Base-by-base conservation (phyloP, 2,797 vertebrate species). In the Amniataba percoides region DNA sequence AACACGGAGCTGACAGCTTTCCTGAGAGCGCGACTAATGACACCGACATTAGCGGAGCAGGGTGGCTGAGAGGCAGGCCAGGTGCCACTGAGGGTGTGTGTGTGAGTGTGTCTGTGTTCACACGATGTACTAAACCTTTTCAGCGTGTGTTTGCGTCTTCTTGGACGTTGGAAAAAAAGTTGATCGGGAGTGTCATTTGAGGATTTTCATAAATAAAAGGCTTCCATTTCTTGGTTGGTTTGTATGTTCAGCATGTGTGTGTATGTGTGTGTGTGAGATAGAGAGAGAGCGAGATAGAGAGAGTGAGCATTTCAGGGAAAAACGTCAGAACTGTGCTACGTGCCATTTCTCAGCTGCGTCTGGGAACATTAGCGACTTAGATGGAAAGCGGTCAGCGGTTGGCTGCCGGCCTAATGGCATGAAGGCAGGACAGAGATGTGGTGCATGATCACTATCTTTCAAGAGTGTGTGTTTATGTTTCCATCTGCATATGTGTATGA, bases 371-470 rank as follows among this genome's bases (percentile, higher is more conserved):
- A 67, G 84, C 55, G 69, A 71, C 67, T 80, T 76, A 7, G 63
- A 81, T 63, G 74, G 78, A 86, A 82, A 87, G 83, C 57, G 84
- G 75, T 88, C 82, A 71, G 78, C 9, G 68, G 71, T 82, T 91
- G 89, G 89, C 90, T 58, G 86, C 62, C 16, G n/a, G 87, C 84
- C 83, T 92, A 91, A 93, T 93, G 87, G 82, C 82, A 71, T 23
- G 52, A 15, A 81, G 82, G 88, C 87, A 31, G 84, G 79, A 68
- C 18, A 27, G 77, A 64, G 78, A 81, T 73, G 56, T 80, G 74
- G 73, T 77, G 73, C 45, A 31, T 60, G 90, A 93, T 93, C 69
- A 5, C 87, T 88, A 90, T 93, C 90, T 89, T 31, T 19, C 9
- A 51, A 71, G 49, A 55, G 76, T 53, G 81, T 63, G 48, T 72